Base-by-base conservation (phyloP, 2,888 invertebrate species). In the Eilema sororculum region DNA sequence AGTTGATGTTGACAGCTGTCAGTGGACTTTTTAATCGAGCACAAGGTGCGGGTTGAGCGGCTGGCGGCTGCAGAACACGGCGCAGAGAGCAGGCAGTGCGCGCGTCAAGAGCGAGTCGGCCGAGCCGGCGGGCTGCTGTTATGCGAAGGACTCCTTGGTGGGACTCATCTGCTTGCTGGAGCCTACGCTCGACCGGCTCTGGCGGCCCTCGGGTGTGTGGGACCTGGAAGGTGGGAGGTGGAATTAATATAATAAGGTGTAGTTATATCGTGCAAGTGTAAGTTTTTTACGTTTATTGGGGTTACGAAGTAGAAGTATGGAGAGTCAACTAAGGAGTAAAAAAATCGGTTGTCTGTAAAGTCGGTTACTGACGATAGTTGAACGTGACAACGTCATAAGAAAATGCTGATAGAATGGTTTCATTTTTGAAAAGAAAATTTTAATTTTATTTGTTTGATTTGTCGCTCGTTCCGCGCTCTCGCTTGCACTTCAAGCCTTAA, bases 61-160 rank as follows among this genome's bases (percentile, higher is more conserved):
- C 78, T 86, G 89, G 64, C 94, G 88, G 79, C 91, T 84, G 86
- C 95, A 95, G 88, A 95, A 90, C 72, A 87, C 93, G 73, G 93
- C 92, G 88, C 95, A 94, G 69, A 95, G 88, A 56, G 88, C 87
- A 73, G 94, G 94, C 79, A 94, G 83, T 22, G 94, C 94, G 83
- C 88, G 84, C 75, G 90, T 84, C 69, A 93, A 90, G 25, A 91
- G 82, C 71, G 52, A 52, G 52, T 0, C 58, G 12, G 93, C 90
- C 72, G 90, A 91, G 87, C 89, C 89, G 83, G 88, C 71, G 75
- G 87, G 86, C 87, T 92, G 85, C 78, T 85, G 95, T 93, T 95
- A 95, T 90, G 95, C 95, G 88, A 86, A 90, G 84, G 94, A 91
- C 72, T 95, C 95, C 82, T 92, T 92, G 2, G 87, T 88, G 10